Conservation (phyloP, 2,113 vertebrate species). For the Numenius arquata region DNA sequence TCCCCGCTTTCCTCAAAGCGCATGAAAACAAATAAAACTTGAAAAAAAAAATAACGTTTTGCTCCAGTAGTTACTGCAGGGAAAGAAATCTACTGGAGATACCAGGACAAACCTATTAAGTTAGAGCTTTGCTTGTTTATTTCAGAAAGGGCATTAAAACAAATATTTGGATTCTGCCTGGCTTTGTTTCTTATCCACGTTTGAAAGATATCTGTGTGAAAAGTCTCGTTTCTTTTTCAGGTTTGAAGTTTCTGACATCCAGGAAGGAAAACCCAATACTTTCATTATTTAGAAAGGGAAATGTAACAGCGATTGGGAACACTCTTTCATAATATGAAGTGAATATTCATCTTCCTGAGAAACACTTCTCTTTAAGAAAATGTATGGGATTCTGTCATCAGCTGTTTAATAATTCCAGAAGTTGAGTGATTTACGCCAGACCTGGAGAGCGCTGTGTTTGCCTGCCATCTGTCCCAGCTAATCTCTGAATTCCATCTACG, state of each 20-base stretch:
- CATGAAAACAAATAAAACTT: not conserved
- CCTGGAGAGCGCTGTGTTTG: not conserved
- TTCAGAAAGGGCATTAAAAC: not conserved
- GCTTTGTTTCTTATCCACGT: not conserved
- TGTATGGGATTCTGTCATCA: not conserved
- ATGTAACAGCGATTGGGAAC: not conserved
- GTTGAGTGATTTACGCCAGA: not conserved
- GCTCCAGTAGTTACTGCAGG: not conserved
- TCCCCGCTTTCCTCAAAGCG: not conserved
- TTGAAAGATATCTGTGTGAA: not conserved
- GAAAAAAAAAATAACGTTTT: not conserved
- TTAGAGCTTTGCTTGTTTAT: not conserved
- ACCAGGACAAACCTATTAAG: not conserved
- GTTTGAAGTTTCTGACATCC: not conserved
- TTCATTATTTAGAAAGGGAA: not conserved
- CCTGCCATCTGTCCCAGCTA: conserved; percentile 39
- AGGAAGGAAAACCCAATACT: not conserved
- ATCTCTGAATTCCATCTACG: conserved; percentile 36
- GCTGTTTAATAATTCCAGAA: not conserved
- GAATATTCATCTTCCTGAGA: not conserved
- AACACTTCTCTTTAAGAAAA: not conserved
- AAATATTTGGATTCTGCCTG: not conserved
- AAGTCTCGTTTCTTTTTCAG: not conserved
- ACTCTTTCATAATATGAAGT: not conserved
- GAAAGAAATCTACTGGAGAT: not conserved